phyloP scores from a whole-genome alignment of 2,797 vertebrate species.

The Meda fulgida region DNA sequence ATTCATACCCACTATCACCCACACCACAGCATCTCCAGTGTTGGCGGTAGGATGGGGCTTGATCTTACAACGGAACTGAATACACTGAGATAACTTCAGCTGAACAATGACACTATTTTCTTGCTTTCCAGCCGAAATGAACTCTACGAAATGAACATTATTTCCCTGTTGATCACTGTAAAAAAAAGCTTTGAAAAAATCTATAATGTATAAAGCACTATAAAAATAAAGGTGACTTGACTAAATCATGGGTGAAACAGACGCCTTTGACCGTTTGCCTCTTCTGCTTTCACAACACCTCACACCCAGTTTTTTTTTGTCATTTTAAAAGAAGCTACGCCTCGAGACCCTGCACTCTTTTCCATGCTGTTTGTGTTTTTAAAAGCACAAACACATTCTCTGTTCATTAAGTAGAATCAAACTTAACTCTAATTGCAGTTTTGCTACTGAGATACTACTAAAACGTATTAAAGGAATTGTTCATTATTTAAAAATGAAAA shows the following conservation, averaged over 20 bases:
- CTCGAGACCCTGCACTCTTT: neutral
- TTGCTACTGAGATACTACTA: neutral
- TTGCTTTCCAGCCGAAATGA: neutral
- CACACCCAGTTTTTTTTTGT: neutral
- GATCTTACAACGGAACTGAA: neutral
- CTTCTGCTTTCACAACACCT: neutral
- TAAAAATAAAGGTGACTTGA: too few relatives aligned
- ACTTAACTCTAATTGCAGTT: neutral
- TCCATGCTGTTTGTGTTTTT: neutral
- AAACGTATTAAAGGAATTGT: neutral
- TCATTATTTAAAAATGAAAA: too few relatives aligned
- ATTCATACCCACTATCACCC: slow-evolving; percentile 21
- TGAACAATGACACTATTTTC: neutral
- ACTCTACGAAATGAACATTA: neutral
- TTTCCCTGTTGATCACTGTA: neutral
- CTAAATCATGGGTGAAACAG: neutral
- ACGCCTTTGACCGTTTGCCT: neutral
- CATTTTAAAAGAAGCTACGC: neutral
- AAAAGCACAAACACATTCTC: neutral
- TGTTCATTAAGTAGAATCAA: neutral
- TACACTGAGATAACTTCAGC: neutral
- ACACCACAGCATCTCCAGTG: neutral
- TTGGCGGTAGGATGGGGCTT: neutral
- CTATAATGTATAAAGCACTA: too few relatives aligned
- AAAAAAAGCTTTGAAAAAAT: too few relatives aligned